Base-by-base conservation (phyloP, 2,113 vertebrate species). In the Brachionichthys hirsutus region DNA sequence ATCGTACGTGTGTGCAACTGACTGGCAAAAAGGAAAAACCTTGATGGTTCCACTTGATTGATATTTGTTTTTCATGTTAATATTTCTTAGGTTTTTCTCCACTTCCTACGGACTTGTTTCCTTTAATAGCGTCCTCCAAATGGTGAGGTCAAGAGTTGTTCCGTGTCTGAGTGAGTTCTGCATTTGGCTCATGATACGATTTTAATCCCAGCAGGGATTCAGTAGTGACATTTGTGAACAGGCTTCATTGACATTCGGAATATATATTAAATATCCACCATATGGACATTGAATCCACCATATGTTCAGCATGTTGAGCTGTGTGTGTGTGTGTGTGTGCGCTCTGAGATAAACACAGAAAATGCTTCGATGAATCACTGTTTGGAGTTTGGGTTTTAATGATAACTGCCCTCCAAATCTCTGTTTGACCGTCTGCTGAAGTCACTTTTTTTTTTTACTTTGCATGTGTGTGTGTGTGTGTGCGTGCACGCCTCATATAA, bases 221-320 rank as follows among this genome's bases (percentile, higher is more conserved):
- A 50, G 70, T 66, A 35, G 73, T 73, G 81, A 78, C 77, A 83
- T 70, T 78, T 57, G 65, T 62, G 73, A 84, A 73, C 73, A 75
- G 60, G 54, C 65, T 62, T 55, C 45, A 62, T 68, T 68, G 73
- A 73, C 78, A 77, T 82, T 75, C 12, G 35, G 60, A 78, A 80
- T 78, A 80, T 50, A 69, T 77, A 78, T 78, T 62, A 67, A 76
- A 82, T 75, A 64, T 65, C 65, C 36, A 68, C 81, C 83, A 84
- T 80, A 85, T 85, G 85, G n/a, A n/a, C n/a, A n/a, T n/a, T n/a
- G n/a, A n/a, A 64, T 65, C 65, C 36, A 68, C 81, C 83, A 84
- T 80, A 85, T 85, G 85, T 45, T 80, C 61, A 56, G 35, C 16
- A 20, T 70, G 62, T 43, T 43, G 42, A 63, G 51, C 20, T 17